Base-by-base conservation (phyloP, 2,888 invertebrate genomes). In the Eupeodes latifasciatus region DNA sequence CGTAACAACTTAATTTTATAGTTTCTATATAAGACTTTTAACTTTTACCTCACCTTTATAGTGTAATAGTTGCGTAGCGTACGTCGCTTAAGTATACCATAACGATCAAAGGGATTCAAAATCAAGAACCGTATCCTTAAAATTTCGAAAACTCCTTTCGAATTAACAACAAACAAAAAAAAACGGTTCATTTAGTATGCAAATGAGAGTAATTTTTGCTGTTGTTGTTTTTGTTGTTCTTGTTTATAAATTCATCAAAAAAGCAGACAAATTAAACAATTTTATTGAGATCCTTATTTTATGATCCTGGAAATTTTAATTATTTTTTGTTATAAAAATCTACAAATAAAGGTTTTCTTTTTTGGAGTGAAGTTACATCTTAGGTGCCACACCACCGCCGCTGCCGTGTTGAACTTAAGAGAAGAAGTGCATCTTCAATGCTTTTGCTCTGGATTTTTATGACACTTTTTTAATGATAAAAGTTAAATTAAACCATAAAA, bases 401-500 rank as follows among this genome's bases (percentile, higher is more conserved):
- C 9, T 40, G 27, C 27, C 27, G 59, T 6, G 7, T 16, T 49
- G 19, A 27, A 27, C 27, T 27, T 12, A 47, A 0, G 12, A 67
- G 14, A 27, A 51, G 62, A 66, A 75, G 59, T 86, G 79, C 79
- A 83, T 87, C 80, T 71, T 82, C 62, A 27, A 11, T 59, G 47
- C 40, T 40, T 9, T 14, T 16, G 57, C 16, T 47, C 14, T 19
- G 6, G 19, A 11, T 36, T 19, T 87, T 88, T 88, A 88, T 78
- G 88, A 75, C 61, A 78, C 64, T 81, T 88, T 61, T 88, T 88
- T 88, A 88, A 88, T 75, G 88, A 88, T 78, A 72, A 88, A 88
- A 88, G 81, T 88, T 88, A 85, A 88, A 88, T 88, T 85, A 85
- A 88, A 88, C 85, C 78, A 88, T 88, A 88, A 88, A 88, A 81